phyloP scores from a whole-genome alignment of 2,888 invertebrate genomes.

The Penaeus monodon region DNA sequence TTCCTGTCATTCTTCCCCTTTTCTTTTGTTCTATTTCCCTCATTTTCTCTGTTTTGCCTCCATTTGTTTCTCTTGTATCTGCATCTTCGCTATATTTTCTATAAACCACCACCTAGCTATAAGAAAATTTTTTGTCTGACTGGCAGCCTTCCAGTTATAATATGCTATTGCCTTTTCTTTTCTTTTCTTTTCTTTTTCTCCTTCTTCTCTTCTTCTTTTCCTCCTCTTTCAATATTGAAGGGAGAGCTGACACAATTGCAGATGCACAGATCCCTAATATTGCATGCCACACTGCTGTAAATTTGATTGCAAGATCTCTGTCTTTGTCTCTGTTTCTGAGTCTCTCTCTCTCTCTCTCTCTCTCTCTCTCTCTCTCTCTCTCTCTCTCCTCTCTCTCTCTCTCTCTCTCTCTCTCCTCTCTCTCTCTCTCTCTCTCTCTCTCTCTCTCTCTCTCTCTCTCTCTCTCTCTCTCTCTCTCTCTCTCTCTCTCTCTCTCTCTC shows the following conservation, averaged over 20 bases:
- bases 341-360: background rate
- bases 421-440: background rate
- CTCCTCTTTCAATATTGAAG: background rate
- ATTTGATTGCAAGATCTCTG: background rate
- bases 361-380: background rate
- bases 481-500: too few species aligned
- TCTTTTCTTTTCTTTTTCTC: background rate
- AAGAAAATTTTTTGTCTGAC: too few species aligned
- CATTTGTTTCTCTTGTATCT: too few species aligned
- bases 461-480: background rate
- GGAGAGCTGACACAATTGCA: too few species aligned
- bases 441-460: slow-evolving; percentile 5
- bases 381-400: background rate
- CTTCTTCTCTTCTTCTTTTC: background rate
- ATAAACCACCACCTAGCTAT: too few species aligned
- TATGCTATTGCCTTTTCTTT: background rate
- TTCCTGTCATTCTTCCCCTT: too few species aligned
- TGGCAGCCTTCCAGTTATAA: too few species aligned
- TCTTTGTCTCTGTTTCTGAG: background rate
- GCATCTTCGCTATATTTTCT: too few species aligned
- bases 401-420: background rate
- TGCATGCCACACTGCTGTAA: too few species aligned
- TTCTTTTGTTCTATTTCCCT: background rate
- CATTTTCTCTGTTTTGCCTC: background rate
- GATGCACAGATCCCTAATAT: too few species aligned